Percentiles rank a stretch among this genome's conserved stretches.
These are phyloP conservation scores for human (Homo sapiens) DNA, from an alignment of 2,113 vertebrate genomes.

Conservation along the genomic window GRCh38 chr21:37400001-37400500, in stretches of 20 bases:
- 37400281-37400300: not conserved
- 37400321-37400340: not conserved
- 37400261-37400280: not conserved
- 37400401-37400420: not conserved
- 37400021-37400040: not conserved
- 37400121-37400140: not conserved
- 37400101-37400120: not conserved
- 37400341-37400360: not conserved
- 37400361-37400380: not conserved
- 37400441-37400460: constrained; percentile 43
- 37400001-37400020: not conserved
- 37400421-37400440: not conserved
- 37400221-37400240: not conserved
- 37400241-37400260: not conserved
- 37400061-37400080: not conserved
- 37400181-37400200: not conserved
- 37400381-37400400: not conserved
- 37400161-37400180: fast-evolving
- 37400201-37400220: not conserved
- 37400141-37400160: not conserved
- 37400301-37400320: not conserved
- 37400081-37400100: not conserved
- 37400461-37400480: not conserved
- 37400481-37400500: not conserved
- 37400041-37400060: not conserved